Conservation (phyloP, 2,113 vertebrate species). For the Pseudois nayaur region DNA sequence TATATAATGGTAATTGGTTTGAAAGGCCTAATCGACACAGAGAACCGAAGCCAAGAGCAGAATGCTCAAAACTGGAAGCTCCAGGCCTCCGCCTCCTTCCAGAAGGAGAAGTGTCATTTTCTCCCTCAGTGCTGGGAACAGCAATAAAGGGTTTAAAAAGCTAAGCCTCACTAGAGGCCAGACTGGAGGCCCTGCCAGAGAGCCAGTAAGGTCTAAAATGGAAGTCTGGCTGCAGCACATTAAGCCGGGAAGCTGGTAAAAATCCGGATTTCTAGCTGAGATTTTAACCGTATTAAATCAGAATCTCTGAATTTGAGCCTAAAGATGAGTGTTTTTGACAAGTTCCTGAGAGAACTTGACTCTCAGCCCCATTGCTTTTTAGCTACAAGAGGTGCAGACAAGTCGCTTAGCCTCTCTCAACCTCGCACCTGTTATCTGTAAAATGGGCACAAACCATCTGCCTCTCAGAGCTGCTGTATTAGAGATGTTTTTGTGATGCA, state of each 20-base stretch:
- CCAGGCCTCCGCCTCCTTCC: constrained; percentile 49
- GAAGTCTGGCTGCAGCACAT: not conserved
- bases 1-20: constrained; percentile 66
- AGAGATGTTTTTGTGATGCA: not conserved
- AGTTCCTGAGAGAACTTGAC: not conserved
- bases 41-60: constrained; percentile 67
- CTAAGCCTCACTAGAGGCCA: not conserved
- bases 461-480: not conserved
- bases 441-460: not conserved
- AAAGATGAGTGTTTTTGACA: not conserved
- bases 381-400: not conserved
- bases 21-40: constrained; percentile 64
- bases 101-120: constrained; percentile 70
- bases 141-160: constrained; percentile 47
- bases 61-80: constrained; percentile 47
- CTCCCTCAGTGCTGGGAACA: constrained; percentile 56
- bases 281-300: not conserved
- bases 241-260: not conserved
- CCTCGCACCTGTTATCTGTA: not conserved
- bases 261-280: not conserved
- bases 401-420: not conserved
- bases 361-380: not conserved
- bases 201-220: not conserved
- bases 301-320: not conserved
- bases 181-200: not conserved